phyloP scores from a whole-genome alignment of 2,888 invertebrate genomes.

The Eudasyphora cyanicolor region DNA sequence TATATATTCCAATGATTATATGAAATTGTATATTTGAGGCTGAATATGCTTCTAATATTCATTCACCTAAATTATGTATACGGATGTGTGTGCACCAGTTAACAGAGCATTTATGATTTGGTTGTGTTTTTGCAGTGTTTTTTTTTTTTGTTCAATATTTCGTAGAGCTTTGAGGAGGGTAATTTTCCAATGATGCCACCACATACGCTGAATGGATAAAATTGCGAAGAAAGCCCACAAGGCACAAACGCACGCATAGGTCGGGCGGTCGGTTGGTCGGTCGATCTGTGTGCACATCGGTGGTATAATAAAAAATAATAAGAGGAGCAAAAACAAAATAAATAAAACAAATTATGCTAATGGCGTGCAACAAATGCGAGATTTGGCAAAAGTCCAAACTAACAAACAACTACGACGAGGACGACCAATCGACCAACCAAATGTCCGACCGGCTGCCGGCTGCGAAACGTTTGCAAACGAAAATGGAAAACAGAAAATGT shows the following conservation, averaged over 20 bases:
- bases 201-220: conserved; percentile 17
- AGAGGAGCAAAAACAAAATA: conserved; percentile 32
- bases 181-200: conserved; percentile 48
- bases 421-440: not conserved
- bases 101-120: conserved; percentile 49
- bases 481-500: conserved; percentile 14
- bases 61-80: conserved; percentile 32
- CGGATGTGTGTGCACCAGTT: conserved; percentile 45
- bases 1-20: conserved; percentile 4
- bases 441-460: conserved; percentile 46
- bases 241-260: not conserved
- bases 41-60: conserved; percentile 15
- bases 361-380: conserved; percentile 65
- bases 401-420: conserved; percentile 38
- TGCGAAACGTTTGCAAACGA: conserved; percentile 20
- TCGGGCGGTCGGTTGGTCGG: not conserved
- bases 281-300: not conserved
- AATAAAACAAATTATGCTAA: conserved; percentile 61
- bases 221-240: not conserved
- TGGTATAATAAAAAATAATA: conserved; percentile 35
- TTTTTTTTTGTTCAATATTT: conserved; percentile 23
- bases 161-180: conserved; percentile 56
- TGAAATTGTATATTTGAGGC: conserved; percentile 18
- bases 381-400: conserved; percentile 63
- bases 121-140: conserved; percentile 16